Percentiles rank a stretch among this genome's conserved stretches.
Conservation (phyloP, 2,113 vertebrate genomes). For the Xyliphius kryptos region DNA sequence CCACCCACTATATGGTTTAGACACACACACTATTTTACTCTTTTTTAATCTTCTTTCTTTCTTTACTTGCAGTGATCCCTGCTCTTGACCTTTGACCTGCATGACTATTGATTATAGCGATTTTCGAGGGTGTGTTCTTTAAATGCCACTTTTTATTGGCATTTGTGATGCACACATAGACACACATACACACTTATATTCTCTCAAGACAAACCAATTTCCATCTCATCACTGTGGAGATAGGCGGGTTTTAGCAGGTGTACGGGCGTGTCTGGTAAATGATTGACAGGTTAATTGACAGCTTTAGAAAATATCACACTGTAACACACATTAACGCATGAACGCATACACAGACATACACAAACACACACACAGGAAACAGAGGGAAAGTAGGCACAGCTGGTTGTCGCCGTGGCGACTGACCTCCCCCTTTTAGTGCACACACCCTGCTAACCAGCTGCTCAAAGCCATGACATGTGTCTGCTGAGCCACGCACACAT, state of each 20-base stretch:
- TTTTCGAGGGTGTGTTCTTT: no score
- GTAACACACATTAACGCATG: background rate
- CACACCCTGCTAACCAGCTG: slow-evolving; percentile 21
- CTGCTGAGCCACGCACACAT: no score
- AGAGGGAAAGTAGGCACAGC: slow-evolving; percentile 24
- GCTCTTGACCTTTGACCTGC: slow-evolving; percentile 87
- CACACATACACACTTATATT: background rate
- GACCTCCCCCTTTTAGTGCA: slow-evolving; percentile 12
- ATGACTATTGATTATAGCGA: no score
- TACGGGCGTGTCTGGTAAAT: slow-evolving; percentile 14
- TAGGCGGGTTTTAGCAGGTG: slow-evolving; percentile 10
- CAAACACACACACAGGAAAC: slow-evolving; percentile 14
- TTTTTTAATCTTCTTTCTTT: slow-evolving; percentile 54
- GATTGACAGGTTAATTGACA: slow-evolving; percentile 24
- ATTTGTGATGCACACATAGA: background rate
- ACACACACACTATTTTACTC: no score
- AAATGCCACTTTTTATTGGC: background rate
- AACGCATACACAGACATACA: background rate
- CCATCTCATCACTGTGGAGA: slow-evolving; percentile 23
- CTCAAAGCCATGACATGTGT: slow-evolving; percentile 13
- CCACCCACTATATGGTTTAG: slow-evolving; percentile 4
- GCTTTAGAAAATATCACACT: slow-evolving; percentile 5
- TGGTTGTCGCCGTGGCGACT: slow-evolving; percentile 17
- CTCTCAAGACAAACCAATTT: slow-evolving; percentile 18
- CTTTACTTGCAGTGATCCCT: slow-evolving; percentile 93